These are phyloP conservation scores for Empidonax traillii DNA, from an alignment of 2,113 vertebrate species.

Conservation along the genomic window DNA sequence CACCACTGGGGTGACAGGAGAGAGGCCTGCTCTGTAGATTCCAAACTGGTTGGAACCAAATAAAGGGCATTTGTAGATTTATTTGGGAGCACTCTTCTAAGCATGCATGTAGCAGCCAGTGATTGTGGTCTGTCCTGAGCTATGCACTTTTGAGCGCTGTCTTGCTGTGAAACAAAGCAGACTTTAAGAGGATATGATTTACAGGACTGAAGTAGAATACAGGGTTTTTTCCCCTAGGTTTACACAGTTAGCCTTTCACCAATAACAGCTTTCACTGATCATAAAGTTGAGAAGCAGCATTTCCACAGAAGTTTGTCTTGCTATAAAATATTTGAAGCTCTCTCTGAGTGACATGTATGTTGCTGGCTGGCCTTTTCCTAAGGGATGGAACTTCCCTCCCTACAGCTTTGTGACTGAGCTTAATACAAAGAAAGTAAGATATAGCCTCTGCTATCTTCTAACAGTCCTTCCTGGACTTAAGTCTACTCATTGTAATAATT, in stretches of 20 bases:
- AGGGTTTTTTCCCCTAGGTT: not conserved
- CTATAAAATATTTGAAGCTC: not conserved
- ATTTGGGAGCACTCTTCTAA: not conserved
- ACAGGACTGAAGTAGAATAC: not conserved
- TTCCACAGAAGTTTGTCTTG: not conserved
- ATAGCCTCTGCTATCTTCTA: not conserved
- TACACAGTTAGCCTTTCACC: not conserved
- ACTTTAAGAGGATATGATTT: not conserved
- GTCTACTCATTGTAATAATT: not conserved
- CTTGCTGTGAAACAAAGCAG: not conserved
- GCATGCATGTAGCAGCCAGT: not conserved
- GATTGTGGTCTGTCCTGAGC: not conserved
- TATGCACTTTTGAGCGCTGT: fast-evolving
- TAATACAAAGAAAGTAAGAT: not conserved
- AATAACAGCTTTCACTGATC: not conserved
- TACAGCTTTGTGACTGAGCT: not conserved
- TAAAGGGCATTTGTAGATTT: not conserved
- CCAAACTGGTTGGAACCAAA: not conserved
- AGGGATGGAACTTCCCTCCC: not conserved
- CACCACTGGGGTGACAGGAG: not conserved
- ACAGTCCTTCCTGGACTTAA: fast-evolving
- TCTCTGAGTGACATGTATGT: not conserved
- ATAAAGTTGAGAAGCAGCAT: not conserved
- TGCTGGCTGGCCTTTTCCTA: not conserved
- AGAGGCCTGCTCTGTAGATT: not conserved